Conservation (phyloP, 2,888 invertebrate genomes). For the Parasteatoda lunata region DNA sequence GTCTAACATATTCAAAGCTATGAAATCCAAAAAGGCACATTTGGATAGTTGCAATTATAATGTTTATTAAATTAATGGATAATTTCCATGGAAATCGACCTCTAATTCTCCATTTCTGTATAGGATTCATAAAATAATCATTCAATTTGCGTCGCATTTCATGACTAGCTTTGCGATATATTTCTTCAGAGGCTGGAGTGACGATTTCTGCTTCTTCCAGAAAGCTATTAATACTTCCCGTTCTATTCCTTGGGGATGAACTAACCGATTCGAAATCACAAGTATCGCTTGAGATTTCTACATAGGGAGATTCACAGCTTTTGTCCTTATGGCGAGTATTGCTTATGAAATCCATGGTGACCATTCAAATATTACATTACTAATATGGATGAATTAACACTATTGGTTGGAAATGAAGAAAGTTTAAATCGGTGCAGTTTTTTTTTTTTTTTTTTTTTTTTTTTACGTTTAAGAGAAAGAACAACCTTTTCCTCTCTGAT, state of each 20-base stretch:
- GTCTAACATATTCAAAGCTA: constrained; percentile 90
- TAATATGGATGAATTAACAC: no score
- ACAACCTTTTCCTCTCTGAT: no score
- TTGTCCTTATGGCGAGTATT: background rate
- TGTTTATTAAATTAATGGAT: constrained; percentile 93
- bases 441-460: no score
- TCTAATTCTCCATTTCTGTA: constrained; percentile 96
- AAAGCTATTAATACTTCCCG: constrained; percentile 46
- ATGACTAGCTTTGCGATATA: constrained; percentile 5
- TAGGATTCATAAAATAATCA: constrained; percentile 99
- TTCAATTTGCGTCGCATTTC: constrained; percentile 77
- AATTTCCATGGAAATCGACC: constrained; percentile 97
- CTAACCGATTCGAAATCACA: background rate
- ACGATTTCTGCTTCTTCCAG: constrained; percentile 60
- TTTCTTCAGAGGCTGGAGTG: constrained; percentile 13
- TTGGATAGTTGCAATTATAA: constrained; percentile 94
- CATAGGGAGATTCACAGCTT: constrained; percentile 26
- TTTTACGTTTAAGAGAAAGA: no score
- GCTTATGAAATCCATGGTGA: constrained; percentile 15
- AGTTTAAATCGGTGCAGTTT: no score
- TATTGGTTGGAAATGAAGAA: no score
- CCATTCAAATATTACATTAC: constrained; percentile 20
- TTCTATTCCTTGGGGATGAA: background rate
- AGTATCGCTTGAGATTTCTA: constrained; percentile 48
- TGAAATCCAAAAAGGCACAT: constrained; percentile 94